These are phyloP conservation scores for Hetaerina titia DNA, from an alignment of 2,888 invertebrate species.

Conservation along the genomic window DNA sequence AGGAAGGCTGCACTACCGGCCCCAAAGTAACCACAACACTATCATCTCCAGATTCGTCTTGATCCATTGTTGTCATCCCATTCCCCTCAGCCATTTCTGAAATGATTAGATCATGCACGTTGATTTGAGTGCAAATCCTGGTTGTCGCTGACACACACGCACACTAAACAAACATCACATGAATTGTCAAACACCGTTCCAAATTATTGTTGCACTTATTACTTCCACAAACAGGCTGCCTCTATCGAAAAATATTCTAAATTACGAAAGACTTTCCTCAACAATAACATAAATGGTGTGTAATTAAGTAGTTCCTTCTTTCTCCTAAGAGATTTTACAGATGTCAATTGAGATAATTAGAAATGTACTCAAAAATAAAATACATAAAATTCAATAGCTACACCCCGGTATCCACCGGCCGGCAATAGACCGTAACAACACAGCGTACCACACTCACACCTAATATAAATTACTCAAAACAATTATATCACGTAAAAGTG, in stretches of 20 bases:
- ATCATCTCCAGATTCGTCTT: slow-evolving; percentile 78
- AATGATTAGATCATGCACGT: slow-evolving; percentile 53
- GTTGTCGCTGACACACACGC: background rate
- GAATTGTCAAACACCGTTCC: background rate
- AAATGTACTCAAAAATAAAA: slow-evolving; percentile 44
- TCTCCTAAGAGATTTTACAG: background rate
- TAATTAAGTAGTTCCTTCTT: background rate
- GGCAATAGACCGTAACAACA: slow-evolving; percentile 43
- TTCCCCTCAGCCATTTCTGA: slow-evolving; percentile 92
- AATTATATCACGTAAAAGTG: slow-evolving; percentile 33
- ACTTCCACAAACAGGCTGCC: background rate
- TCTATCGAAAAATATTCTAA: background rate
- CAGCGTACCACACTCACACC: slow-evolving; percentile 11
- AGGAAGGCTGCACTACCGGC: slow-evolving; percentile 76
- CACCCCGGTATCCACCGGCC: slow-evolving; percentile 62
- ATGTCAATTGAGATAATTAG: slow-evolving; percentile 4
- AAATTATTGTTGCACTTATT: background rate
- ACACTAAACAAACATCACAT: slow-evolving; percentile 8
- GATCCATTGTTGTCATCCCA: slow-evolving; percentile 90
- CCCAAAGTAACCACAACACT: slow-evolving; percentile 81
- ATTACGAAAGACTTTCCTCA: background rate
- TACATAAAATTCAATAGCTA: background rate
- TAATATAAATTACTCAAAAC: slow-evolving; percentile 28
- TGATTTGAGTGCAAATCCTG: background rate
- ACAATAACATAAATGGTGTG: background rate